Conservation (phyloP, 2,888 invertebrate genomes). For the Gasteruption jaculator region DNA sequence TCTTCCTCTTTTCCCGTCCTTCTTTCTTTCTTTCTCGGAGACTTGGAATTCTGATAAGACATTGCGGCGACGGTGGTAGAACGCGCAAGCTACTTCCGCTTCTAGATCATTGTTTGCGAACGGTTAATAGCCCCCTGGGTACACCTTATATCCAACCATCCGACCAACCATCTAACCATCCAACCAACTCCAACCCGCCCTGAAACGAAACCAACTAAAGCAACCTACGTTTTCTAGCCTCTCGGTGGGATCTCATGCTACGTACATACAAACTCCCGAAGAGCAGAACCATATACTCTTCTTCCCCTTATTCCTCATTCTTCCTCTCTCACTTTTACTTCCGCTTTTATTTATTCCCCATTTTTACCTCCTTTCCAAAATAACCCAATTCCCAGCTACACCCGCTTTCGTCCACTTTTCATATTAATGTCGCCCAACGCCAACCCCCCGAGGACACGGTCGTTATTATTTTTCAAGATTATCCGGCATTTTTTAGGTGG, state of each 20-base stretch:
- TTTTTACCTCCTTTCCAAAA: no score
- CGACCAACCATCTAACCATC: conserved; percentile 17
- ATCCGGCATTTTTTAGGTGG: no score
- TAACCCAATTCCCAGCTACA: no score
- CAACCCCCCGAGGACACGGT: no score
- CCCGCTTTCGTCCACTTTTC: no score
- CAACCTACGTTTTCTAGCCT: conserved; percentile 21
- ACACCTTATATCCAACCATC: conserved; percentile 36
- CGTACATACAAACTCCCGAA: conserved; percentile 15
- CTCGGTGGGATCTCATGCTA: conserved; percentile 13
- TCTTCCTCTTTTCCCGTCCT: no score
- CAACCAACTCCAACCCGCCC: neutral
- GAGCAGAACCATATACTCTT: conserved; percentile 16
- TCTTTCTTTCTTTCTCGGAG: no score
- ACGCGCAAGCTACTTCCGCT: conserved; percentile 43
- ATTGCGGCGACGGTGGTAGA: conserved; percentile 22
- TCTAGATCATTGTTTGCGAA: conserved; percentile 50
- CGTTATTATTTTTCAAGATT: no score
- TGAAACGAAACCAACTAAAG: no score
- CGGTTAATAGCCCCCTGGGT: conserved; percentile 49
- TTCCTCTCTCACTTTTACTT: conserved; percentile 6
- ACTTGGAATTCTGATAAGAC: conserved; percentile 45
- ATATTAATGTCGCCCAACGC: no score
- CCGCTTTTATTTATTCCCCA: no score
- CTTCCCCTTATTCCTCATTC: no score